Conservation (phyloP, 1,140 invertebrate genomes). For the Lepidurus packardi region DNA sequence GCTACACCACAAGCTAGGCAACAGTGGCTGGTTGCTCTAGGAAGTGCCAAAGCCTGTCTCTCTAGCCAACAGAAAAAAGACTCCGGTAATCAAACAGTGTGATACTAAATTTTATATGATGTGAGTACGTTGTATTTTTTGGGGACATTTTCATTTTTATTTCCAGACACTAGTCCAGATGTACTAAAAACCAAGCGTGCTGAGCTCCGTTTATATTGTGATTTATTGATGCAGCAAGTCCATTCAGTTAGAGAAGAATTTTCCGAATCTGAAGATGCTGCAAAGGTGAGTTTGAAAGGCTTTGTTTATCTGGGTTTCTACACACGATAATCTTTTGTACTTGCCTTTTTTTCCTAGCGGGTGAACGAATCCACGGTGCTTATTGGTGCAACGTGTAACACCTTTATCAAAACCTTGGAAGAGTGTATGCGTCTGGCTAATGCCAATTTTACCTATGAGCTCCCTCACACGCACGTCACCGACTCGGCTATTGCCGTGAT, state of each 20-base stretch:
- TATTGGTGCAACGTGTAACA: slow-evolving; percentile 71
- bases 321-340: slow-evolving; percentile 3
- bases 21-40: slow-evolving; percentile 71
- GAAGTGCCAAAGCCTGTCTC: slow-evolving; percentile 70
- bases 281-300: slow-evolving; percentile 49
- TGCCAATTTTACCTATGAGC: slow-evolving; percentile 48
- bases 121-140: neutral
- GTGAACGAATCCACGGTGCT: slow-evolving; percentile 67
- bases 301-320: slow-evolving; percentile 6
- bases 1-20: slow-evolving; percentile 67
- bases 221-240: slow-evolving; percentile 76
- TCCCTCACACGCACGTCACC: slow-evolving; percentile 43
- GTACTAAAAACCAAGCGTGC: slow-evolving; percentile 66
- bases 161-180: slow-evolving; percentile 44
- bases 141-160: neutral
- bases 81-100: slow-evolving; percentile 42
- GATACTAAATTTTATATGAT: neutral
- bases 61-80: slow-evolving; percentile 46
- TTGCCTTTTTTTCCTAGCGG: slow-evolving; percentile 50
- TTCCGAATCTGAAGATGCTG: slow-evolving; percentile 54
- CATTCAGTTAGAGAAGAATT: slow-evolving; percentile 66
- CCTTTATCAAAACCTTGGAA: slow-evolving; percentile 72
- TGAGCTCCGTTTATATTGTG: slow-evolving; percentile 71
- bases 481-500: slow-evolving; percentile 40
- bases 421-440: slow-evolving; percentile 67